These are phyloP conservation scores for Lithophane socia DNA, from an alignment of 2,888 invertebrate species.

Conservation along the genomic window DNA sequence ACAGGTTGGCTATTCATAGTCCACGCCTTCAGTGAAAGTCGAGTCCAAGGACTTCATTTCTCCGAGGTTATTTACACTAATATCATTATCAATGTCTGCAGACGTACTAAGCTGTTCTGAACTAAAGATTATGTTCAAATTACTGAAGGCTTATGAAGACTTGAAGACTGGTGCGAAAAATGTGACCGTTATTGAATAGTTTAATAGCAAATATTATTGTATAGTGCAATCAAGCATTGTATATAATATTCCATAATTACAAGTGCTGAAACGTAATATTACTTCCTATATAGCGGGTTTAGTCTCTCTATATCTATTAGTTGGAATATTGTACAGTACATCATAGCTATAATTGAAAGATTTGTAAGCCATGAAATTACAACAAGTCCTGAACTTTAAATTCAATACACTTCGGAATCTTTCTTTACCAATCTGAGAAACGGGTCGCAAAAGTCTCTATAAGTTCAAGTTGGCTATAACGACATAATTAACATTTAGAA, in stretches of 20 bases:
- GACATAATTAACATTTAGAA: conserved; percentile 65
- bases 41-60: conserved; percentile 56
- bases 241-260: not conserved
- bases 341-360: conserved; percentile 26
- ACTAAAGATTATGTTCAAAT: conserved; percentile 14
- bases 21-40: conserved; percentile 54
- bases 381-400: conserved; percentile 60
- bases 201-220: too few relatives aligned
- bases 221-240: not conserved
- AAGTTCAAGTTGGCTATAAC: conserved; percentile 60
- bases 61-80: conserved; percentile 36
- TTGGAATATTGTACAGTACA: not conserved
- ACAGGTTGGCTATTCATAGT: conserved; percentile 48
- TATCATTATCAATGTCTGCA: conserved; percentile 42
- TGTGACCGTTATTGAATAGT: not conserved
- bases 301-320: not conserved
- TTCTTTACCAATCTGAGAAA: conserved; percentile 52
- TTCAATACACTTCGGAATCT: conserved; percentile 55
- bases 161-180: not conserved
- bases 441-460: conserved; percentile 44
- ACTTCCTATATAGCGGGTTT: too few relatives aligned
- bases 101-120: conserved; percentile 20
- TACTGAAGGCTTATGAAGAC: not conserved
- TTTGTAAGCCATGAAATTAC: conserved; percentile 35
- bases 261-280: not conserved